A percentile compares a stretch with the other conserved stretches of the same genome.
Evolutionary conservation across 2,113 vertebrate species (phyloP).

Genomic region (Thalassarche chlororhynchos): DNA sequence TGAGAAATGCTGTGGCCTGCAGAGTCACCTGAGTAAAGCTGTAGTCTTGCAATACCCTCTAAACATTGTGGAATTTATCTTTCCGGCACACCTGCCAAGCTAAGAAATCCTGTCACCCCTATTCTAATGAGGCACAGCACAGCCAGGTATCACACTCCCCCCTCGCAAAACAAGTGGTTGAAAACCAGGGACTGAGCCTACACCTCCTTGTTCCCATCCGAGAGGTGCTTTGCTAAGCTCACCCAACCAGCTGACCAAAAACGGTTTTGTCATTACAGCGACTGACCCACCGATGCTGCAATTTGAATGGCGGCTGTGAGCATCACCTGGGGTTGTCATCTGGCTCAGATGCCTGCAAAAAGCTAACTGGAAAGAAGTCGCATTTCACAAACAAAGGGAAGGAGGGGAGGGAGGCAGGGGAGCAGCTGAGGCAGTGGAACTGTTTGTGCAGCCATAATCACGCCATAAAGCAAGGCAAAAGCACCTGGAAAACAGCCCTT

Average conservation of each 20-base stretch:
- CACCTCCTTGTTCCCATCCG: background rate
- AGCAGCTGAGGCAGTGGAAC: background rate
- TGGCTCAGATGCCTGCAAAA: background rate
- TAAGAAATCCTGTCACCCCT: background rate
- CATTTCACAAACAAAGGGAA: background rate
- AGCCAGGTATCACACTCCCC: background rate
- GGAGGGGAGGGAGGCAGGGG: background rate
- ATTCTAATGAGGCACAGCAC: background rate
- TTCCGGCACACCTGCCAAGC: background rate
- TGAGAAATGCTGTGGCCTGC: background rate
- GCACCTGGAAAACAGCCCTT: background rate
- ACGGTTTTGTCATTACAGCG: background rate
- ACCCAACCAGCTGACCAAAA: background rate
- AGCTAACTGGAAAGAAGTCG: background rate
- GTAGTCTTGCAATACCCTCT: background rate
- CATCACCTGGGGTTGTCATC: background rate
- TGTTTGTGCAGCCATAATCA: background rate
- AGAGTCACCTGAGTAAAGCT: background rate
- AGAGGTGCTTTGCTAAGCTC: background rate
- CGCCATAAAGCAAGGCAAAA: background rate
- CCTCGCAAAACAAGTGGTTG: background rate
- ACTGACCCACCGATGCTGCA: background rate
- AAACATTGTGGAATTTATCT: background rate
- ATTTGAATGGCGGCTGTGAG: background rate
- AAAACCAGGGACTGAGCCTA: background rate